Evolutionary conservation across 2,888 invertebrate genomes (phyloP), one percentile per base, ranked within the genome.

Genomic region (Tachina fera): DNA sequence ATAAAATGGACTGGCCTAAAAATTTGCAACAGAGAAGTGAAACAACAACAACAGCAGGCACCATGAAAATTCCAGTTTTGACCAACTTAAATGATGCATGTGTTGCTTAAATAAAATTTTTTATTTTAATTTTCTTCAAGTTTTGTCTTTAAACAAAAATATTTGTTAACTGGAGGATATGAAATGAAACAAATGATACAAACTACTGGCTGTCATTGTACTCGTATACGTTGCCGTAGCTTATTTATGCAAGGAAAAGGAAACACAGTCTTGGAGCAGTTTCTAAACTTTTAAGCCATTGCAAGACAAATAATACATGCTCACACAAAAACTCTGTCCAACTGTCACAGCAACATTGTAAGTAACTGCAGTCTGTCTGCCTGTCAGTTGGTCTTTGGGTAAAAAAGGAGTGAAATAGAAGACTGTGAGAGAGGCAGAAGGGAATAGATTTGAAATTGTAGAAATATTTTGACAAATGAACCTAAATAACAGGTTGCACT

Each of bases 401-500:
- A 41, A 56, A 13, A 9, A 31, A 31, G 31, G 31, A 31, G 5
- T 31, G 31, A 31, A 31, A 31, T 31, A 31, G 6, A 6, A 31
- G 16, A 72, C 22, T 3, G 41, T 41, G 31, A 58, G 56, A 11
- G 39, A 41, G 43, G 11, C 19, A 72, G 19, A 41, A 19, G 8
- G 13, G 14, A 72, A 41, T 76, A 49, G 13, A 61, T 47, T 74
- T 51, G 5, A 67, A 74, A 67, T 67, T 80, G 53, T 22, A 71
- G 75, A 83, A 87, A 80, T 91, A 91, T 91, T 93, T 93, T 93
- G 93, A 93, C 93, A 93, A 93, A 93, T 93, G 93, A 93, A 92
- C 89, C 91, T 89, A 93, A 93, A 93, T 93, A 93, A 93, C 93
- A 93, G 93, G 93, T 92, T 93, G 92, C 90, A 91, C 88, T 90